phyloP scores from a whole-genome alignment of 1,140 invertebrate genomes.

The Brachystomella parvula region DNA sequence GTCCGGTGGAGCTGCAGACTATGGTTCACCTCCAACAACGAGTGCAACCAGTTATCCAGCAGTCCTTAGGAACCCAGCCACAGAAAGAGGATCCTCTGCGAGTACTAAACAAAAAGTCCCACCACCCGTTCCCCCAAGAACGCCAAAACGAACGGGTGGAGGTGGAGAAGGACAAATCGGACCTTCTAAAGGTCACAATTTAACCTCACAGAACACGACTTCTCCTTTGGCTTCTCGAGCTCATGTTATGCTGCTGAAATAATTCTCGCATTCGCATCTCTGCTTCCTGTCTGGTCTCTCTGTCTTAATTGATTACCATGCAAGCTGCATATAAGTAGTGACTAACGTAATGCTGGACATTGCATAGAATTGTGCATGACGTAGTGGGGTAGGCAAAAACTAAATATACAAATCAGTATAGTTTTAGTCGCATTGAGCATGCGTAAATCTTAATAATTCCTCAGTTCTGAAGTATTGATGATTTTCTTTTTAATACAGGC shows the following conservation, averaged over 20 bases:
- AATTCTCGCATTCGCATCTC: background rate
- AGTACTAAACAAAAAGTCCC: slow-evolving; percentile 33
- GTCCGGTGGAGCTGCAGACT: background rate
- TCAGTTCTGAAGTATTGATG: background rate
- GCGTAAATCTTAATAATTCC: too few species aligned
- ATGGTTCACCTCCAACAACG: background rate
- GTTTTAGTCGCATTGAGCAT: too few species aligned
- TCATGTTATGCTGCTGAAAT: background rate
- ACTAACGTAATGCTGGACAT: too few species aligned
- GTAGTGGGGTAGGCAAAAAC: too few species aligned
- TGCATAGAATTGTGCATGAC: too few species aligned
- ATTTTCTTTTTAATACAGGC: background rate
- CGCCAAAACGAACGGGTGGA: slow-evolving; percentile 37
- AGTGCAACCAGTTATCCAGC: slow-evolving; percentile 50
- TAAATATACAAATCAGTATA: too few species aligned
- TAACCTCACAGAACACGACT: background rate
- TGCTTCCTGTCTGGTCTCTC: slow-evolving; percentile 4
- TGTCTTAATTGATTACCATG: background rate
- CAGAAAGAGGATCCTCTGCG: slow-evolving; percentile 14
- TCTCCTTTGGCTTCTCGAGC: background rate
- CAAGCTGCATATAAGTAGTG: too few species aligned
- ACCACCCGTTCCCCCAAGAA: slow-evolving; percentile 42
- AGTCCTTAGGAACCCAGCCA: slow-evolving; percentile 51
- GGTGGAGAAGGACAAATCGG: background rate
- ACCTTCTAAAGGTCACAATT: slow-evolving; percentile 2